Base-by-base conservation (phyloP, 1,140 invertebrate species). In the Augochlora pura region DNA sequence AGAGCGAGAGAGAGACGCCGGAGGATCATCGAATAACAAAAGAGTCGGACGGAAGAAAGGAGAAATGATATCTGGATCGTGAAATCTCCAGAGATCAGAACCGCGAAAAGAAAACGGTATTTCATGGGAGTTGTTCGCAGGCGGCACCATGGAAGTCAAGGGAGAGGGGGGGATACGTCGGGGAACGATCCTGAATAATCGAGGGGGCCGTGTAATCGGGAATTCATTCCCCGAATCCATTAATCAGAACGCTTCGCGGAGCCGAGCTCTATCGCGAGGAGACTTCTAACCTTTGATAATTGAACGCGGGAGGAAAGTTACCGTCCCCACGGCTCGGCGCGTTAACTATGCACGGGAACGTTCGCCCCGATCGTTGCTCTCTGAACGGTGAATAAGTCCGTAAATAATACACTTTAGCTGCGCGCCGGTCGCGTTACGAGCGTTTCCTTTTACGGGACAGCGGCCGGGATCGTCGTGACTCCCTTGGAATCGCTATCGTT, bases 401-500 rank as follows among this genome's bases (percentile, higher is more conserved):
- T 72, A 82, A 76, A 77, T 81, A 81, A 64, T 74, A 69, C n/a
- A 18, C 32, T 81, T 81, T 70, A 52, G 54, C 23, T 32, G 49
- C 49, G 38, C 39, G n/a, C n/a, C n/a, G n/a, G 52, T n/a, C 39
- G 46, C 60, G 54, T 70, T 77, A 70, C 32, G 67, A 70, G 46
- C 75, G 67, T 64, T 78, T 78, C 76, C 60, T 72, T 78, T 72
- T 78, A 32, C 49, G 32, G 60, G 62, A 16, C 60, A 63, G 32
- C 32, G 4, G 1, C 32, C 21, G 18, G 14, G 10, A 21, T 3
- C 64, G 10, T 77, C 76, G 68, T 77, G 76, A 62, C 42, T 77
- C 12, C 27, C 4, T 32, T n/a, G n/a, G 49, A 12, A 14, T 46
- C 49, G 60, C 39, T 74, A 57, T 66, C 52, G 74, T 69, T 69